Evolutionary conservation across 1,140 invertebrate species (phyloP), one percentile per base, ranked within the genome.

Genomic region (Drosophila ercepeae): DNA sequence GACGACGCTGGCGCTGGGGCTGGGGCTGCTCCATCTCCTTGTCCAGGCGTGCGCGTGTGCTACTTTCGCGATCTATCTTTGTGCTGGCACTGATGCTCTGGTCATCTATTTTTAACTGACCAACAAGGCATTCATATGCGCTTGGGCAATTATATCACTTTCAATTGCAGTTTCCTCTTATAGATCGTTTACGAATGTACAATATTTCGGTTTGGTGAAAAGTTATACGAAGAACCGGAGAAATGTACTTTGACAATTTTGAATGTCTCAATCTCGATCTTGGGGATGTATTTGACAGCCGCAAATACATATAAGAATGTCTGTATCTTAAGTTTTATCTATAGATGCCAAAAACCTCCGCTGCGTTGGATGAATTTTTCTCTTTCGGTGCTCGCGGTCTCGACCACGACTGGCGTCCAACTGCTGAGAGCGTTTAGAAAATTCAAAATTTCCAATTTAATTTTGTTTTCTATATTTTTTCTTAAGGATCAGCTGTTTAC

Each of bases 71-170:
- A 34, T 69, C 32, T 51, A 51, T 44, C 39, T 59, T 46, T 60
- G 55, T 65, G 23, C 34, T 53, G 41, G 49, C 51, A 49, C 51
- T 75, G 46, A 60, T 60, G 36, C 57, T 67, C 61, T 70, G 46
- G 58, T 53, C 58, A 48, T 71, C 82, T 88, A 89, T 89, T 88
- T 89, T 53, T 86, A 84, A 54, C 81, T 19, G 16, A 34, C 34
- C 53, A 45, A 53, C 71, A 13, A 78, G 41, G 45, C 39, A 50
- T 58, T 86, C 73, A 81, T 86, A 88, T 81, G 53, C 63, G 54
- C 19, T 41, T 16, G 18, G 57, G 60, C 72, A 86, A 88, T 84
- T 86, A 84, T 84, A 86, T 86, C 77, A 86, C 73, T 55, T 82
- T 82, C 11, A 48, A 16, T 21, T 64, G 61, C 69, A 68, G 44